Evolutionary conservation across 2,888 invertebrate species (phyloP), one percentile per base, ranked within the genome.

Genomic region (Mesorhabditis belari): DNA sequence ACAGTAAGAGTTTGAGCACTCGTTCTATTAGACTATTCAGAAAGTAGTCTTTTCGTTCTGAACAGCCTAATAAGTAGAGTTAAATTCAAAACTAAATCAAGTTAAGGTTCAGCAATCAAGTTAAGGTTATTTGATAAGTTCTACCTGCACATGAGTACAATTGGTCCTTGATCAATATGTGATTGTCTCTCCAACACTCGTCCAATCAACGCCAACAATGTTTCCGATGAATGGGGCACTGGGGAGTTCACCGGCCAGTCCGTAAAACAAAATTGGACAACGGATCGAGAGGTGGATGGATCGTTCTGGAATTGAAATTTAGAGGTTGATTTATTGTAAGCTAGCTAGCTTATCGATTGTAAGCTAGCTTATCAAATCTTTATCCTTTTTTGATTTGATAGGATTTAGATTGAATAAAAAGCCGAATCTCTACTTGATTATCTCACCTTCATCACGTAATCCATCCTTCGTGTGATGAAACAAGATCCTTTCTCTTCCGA

Each of bases 141-240:
- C n/a, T 76, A 88, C 88, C 88, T 88, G 87, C 90, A 90, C 83
- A 93, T 93, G 64, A 93, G 89, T 54, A 89, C 87, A 80, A 92
- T 87, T 50, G 91, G 89, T 35, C 88, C 87, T 68, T 91, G 90
- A 82, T 91, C 71, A 4, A 64, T 21, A 50, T 65, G 63, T 50
- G 69, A 70, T 63, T 81, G 81, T 49, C 74, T 64, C 55, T 81
- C 77, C 29, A 77, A 69, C 23, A 91, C 57, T 88, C 88, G 24
- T 89, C 90, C 73, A 86, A 86, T 65, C 86, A 86, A 73, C 86
- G 88, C 74, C 55, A 81, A 60, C 54, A 80, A 29, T 5, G 72
- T 60, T 5, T 61, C 61, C 6, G 74, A 56, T 5, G 71, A 66
- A 21, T 55, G 49, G 3, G 80, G 81, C 1, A 69, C 65, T 2